Percentiles rank a stretch among this genome's conserved stretches.
Evolutionary conservation across 1,140 invertebrate species (phyloP).

Genomic region (Diabrotica undecimpunctata): DNA sequence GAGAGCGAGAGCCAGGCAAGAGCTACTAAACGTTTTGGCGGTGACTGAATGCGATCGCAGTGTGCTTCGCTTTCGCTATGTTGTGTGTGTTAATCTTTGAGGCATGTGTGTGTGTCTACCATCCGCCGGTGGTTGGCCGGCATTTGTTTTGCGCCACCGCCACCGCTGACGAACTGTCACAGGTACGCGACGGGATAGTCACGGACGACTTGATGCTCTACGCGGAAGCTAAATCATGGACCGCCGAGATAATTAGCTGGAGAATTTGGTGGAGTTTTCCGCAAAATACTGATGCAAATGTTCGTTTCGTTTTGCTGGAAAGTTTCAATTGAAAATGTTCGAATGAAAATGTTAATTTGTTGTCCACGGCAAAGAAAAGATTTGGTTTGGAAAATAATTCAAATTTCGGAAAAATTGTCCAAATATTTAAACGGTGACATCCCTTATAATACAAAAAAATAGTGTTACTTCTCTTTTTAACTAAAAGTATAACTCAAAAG

Average conservation of each 20-base stretch:
- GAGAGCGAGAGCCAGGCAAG: not conserved
- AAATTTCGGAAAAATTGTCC: no score
- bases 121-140: constrained; percentile 14
- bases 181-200: not conserved
- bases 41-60: not conserved
- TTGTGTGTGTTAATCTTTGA: constrained; percentile 9
- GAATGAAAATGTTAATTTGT: no score
- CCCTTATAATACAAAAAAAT: no score
- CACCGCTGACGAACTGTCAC: constrained; percentile 7
- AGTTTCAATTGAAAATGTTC: no score
- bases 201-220: not conserved
- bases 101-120: constrained; percentile 3
- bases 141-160: constrained; percentile 12
- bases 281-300: no score
- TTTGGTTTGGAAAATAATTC: no score
- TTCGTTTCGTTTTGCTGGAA: no score
- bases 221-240: not conserved
- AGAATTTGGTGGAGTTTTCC: not conserved
- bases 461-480: no score
- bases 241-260: not conserved
- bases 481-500: no score
- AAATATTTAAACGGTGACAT: no score
- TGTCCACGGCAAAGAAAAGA: no score
- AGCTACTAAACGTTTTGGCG: not conserved
- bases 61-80: not conserved